These are phyloP conservation scores for Drosophila trapezifrons DNA, from an alignment of 1,140 invertebrate genomes.

Conservation along the genomic window DNA sequence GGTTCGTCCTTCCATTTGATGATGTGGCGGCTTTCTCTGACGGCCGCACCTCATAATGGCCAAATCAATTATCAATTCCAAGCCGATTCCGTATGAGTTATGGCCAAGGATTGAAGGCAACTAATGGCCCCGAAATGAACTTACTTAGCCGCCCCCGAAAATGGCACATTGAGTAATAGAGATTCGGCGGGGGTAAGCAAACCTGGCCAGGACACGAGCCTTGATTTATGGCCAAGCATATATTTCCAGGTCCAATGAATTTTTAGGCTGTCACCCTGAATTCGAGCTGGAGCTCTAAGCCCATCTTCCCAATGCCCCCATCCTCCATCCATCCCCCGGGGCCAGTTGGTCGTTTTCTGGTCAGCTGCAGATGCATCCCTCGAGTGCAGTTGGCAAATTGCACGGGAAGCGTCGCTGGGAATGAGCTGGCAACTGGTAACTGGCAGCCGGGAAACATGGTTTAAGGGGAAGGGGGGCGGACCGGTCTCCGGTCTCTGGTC, in stretches of 20 bases:
- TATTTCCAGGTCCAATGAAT: conserved; percentile 7
- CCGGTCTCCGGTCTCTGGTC: not conserved
- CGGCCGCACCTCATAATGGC: conserved; percentile 16
- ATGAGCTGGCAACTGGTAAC: conserved; percentile 11
- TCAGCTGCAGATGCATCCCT: conserved; percentile 60
- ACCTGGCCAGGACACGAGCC: not conserved
- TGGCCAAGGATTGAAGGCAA: conserved; percentile 23
- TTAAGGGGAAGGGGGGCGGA: conserved; percentile 1
- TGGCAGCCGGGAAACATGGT: conserved; percentile 3
- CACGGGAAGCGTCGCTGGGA: conserved; percentile 26
- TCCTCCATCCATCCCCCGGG: not conserved
- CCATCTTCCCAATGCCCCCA: not conserved
- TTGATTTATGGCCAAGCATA: conserved; percentile 50
- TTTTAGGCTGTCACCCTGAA: conserved; percentile 15
- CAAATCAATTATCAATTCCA: conserved; percentile 50
- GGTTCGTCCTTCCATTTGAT: not conserved
- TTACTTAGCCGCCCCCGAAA: not conserved
- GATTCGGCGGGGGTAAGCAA: conserved; percentile 15
- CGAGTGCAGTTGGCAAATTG: conserved; percentile 66
- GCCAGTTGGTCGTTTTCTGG: conserved; percentile 28
- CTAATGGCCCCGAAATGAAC: conserved; percentile 63
- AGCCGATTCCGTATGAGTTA: conserved; percentile 42
- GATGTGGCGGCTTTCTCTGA: conserved; percentile 6
- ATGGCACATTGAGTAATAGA: conserved; percentile 24
- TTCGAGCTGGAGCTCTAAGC: not conserved